Evolutionary conservation across 1,140 invertebrate genomes (phyloP), one percentile per base, ranked within the genome.

Genomic region (Grapholita molesta): DNA sequence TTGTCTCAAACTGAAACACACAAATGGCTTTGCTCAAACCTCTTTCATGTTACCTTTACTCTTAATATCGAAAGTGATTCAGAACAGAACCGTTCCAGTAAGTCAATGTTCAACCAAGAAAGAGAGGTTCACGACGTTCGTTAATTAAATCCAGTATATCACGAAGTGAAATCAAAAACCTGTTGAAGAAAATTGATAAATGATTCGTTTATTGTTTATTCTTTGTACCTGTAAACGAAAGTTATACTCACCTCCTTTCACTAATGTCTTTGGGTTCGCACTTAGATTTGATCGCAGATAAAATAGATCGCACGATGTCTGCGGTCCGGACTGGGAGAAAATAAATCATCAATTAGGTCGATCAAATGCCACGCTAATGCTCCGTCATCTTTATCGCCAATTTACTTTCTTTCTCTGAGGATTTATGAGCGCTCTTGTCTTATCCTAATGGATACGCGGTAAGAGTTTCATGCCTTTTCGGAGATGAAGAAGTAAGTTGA

Each of bases 341-440:
- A 90, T 90, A 91, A 91, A 90, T 89, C 86, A 85, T 84, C 84
- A 91, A 91, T 91, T 90, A 77, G 89, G 89, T 88, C 89, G 82
- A 88, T 90, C 85, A 89, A 91, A 90, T 90, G 86, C 84, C 86
- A 89, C 64, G 64, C 61, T 70, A 77, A 75, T 76, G 76, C 64
- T 73, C 61, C 65, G 70, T 70, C 71, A 76, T 78, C 67, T 75
- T 78, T 67, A 74, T 76, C 70, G 65, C 28, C 67, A 65, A 55
- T 70, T 75, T 70, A 70, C 25, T 52, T 52, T 33, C 67, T 57
- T 68, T 68, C 52, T 65, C 21, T 32, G 24, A 61, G 55, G 55
- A 61, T 61, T 65, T 65, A 38, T 65, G 64, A 23, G 9, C 55
- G 25, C 55, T n/a, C 25, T 64, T 9, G 15, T 35, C n/a, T 38